phyloP scores from a whole-genome alignment of 2,797 vertebrate species.

The Acanthurus tractus region DNA sequence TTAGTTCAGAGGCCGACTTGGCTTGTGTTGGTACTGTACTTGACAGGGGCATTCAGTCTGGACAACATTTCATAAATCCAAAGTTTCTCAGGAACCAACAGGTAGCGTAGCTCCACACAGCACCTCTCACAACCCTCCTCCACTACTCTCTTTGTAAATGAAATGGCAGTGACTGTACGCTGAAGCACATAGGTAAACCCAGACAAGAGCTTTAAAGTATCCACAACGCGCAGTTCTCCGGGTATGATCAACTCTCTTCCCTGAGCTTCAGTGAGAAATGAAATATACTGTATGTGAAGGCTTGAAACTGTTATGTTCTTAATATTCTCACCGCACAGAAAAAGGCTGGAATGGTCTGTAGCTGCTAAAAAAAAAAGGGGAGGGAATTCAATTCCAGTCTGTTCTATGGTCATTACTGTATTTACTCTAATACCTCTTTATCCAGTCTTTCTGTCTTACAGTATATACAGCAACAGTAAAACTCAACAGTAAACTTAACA shows the following conservation, averaged over 20 bases:
- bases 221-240: constrained; percentile 4
- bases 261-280: constrained; percentile 63
- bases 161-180: constrained; percentile 63
- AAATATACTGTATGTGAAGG: constrained; percentile 76
- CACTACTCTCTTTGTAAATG: constrained; percentile 44
- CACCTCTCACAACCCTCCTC: constrained; percentile 56
- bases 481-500: constrained; percentile 71
- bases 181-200: constrained; percentile 61
- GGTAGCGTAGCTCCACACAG: constrained; percentile 64
- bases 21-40: constrained; percentile 44
- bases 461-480: constrained; percentile 69
- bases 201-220: constrained; percentile 48
- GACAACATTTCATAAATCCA: constrained; percentile 66
- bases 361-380: constrained; percentile 75
- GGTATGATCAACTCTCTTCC: constrained; percentile 40
- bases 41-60: constrained; percentile 53
- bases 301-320: constrained; percentile 86
- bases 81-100: constrained; percentile 84
- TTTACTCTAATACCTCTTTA: constrained; percentile 82
- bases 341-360: constrained; percentile 66
- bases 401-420: constrained; percentile 77
- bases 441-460: constrained; percentile 81
- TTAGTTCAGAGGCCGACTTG: constrained; percentile 27
- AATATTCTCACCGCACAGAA: constrained; percentile 77
- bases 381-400: constrained; percentile 72